Percentiles rank a stretch among this genome's conserved stretches.
phyloP scores from a whole-genome alignment of 2,888 invertebrate species.

The Tillus elongatus region DNA sequence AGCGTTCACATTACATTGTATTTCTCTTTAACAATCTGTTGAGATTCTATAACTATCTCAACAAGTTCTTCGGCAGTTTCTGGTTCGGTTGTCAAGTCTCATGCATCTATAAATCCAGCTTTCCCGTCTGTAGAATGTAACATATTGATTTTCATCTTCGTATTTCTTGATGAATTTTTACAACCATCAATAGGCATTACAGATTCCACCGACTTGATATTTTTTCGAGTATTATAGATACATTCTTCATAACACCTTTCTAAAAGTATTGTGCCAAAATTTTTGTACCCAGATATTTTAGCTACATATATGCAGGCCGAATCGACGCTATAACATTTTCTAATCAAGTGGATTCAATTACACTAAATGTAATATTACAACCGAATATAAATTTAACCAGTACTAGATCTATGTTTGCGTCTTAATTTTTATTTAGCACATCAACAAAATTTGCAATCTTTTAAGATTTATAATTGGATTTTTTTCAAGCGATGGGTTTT shows the following conservation, averaged over 20 bases:
- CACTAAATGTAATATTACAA: not conserved
- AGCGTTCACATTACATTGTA: too few species aligned
- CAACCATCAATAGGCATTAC: not conserved
- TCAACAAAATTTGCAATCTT: not conserved
- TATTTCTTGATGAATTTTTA: not conserved
- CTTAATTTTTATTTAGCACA: not conserved
- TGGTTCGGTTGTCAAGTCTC: too few species aligned
- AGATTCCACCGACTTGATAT: not conserved
- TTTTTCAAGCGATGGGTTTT: too few species aligned
- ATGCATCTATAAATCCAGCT: too few species aligned
- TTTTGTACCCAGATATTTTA: slow-evolving; percentile 5
- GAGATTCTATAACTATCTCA: too few species aligned
- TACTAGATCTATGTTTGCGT: slow-evolving; percentile 1
- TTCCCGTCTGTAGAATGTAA: too few species aligned
- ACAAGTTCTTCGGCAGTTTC: too few species aligned
- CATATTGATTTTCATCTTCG: not conserved
- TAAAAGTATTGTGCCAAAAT: slow-evolving; percentile 4
- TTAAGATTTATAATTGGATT: not conserved
- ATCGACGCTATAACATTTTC: not conserved
- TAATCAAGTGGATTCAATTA: not conserved
- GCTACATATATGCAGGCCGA: slow-evolving; percentile 3
- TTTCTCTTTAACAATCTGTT: too few species aligned
- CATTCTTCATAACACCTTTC: slow-evolving; percentile 5
- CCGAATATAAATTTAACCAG: slow-evolving; percentile 4
- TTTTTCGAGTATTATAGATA: not conserved